Conservation (phyloP, 1,140 invertebrate genomes). For the Penaeus vannamei region DNA sequence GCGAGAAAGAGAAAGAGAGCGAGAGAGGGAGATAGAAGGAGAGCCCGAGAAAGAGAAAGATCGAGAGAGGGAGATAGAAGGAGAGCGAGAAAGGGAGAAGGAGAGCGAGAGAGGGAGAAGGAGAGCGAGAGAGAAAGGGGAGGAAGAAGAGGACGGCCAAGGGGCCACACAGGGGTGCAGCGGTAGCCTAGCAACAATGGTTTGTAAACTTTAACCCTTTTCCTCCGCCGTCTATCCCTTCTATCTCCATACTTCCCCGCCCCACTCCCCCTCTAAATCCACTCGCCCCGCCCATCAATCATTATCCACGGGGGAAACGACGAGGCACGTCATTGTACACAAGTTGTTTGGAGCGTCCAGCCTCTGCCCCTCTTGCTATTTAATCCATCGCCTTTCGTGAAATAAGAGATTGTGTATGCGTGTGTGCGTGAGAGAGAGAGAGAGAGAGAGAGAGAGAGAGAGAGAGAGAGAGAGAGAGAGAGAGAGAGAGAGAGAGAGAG, state of each 20-base stretch:
- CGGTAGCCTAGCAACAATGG: background rate
- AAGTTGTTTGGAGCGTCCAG: too few relatives aligned
- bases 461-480: background rate
- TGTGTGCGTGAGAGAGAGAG: too few relatives aligned
- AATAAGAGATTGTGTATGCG: too few relatives aligned
- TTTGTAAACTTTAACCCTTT: slow-evolving; percentile 1
- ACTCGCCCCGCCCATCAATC: background rate
- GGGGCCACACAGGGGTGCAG: background rate
- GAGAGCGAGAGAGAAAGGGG: background rate
- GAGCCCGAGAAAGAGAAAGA: background rate
- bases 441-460: background rate
- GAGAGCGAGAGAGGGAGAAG: background rate
- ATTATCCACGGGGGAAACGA: background rate
- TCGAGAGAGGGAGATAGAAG: background rate
- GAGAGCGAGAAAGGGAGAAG: background rate
- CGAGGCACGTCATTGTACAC: too few relatives aligned
- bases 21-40: background rate
- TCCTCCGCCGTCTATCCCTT: background rate
- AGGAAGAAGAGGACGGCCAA: background rate
- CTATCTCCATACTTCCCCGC: background rate
- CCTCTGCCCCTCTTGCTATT: too few relatives aligned
- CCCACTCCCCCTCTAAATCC: background rate
- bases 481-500: background rate
- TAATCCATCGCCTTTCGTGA: too few relatives aligned
- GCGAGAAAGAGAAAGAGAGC: background rate